Evolutionary conservation across 2,888 invertebrate species (phyloP).

Genomic region (Emmelina monodactyla): DNA sequence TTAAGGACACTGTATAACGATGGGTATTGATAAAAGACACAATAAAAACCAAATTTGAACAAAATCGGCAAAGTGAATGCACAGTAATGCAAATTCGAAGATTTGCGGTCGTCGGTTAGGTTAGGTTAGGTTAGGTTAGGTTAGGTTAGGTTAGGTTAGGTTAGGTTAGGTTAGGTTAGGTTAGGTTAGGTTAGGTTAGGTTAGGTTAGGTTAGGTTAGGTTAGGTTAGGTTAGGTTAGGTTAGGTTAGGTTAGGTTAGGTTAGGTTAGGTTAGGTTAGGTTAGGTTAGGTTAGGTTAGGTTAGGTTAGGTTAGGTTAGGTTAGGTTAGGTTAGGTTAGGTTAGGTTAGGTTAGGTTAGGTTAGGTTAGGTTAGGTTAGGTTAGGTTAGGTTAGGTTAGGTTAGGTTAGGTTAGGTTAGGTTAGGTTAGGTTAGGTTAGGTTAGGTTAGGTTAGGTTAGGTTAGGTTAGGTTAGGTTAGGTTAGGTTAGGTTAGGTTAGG

Average conservation of each 20-base stretch:
- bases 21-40: too few species aligned
- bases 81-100: too few species aligned
- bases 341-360: conserved; percentile 19
- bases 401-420: conserved; percentile 18
- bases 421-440: conserved; percentile 17
- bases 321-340: conserved; percentile 18
- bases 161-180: conserved; percentile 19
- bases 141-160: conserved; percentile 17
- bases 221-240: conserved; percentile 5
- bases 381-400: conserved; percentile 18
- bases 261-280: conserved; percentile 8
- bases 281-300: conserved; percentile 14
- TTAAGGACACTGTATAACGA: too few species aligned
- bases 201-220: conserved; percentile 8
- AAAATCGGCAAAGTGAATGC: too few species aligned
- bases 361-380: conserved; percentile 19
- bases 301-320: conserved; percentile 17
- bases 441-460: conserved; percentile 17
- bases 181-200: conserved; percentile 14
- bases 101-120: conserved; percentile 1
- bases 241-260: conserved; percentile 10
- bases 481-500: conserved; percentile 7
- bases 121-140: conserved; percentile 1
- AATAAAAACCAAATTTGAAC: too few species aligned
- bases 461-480: conserved; percentile 10